These are phyloP conservation scores for Macroglossus sobrinus DNA, from an alignment of 2,113 vertebrate genomes.

Conservation along the genomic window DNA sequence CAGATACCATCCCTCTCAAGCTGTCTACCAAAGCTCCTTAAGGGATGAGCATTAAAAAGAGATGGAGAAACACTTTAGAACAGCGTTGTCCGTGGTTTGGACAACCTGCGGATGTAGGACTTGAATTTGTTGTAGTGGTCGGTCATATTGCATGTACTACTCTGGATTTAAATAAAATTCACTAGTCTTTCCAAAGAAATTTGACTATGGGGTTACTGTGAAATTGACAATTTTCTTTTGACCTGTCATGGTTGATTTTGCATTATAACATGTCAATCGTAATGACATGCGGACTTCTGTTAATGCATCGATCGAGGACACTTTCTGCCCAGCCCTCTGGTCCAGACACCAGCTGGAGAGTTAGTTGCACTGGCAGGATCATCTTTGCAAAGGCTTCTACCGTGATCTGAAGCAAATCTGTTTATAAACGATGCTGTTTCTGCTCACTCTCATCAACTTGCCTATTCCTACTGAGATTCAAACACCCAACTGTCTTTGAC, in stretches of 20 bases:
- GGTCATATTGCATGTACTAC: background rate
- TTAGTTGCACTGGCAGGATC: background rate
- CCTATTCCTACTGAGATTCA: background rate
- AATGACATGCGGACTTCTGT: fast-evolving
- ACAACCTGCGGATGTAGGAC: no score
- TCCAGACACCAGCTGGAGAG: background rate
- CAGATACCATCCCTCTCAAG: background rate
- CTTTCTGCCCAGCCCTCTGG: background rate
- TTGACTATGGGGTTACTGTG: background rate
- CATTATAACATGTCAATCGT: background rate
- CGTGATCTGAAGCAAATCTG: background rate
- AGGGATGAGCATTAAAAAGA: no score
- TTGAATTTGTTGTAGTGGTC: background rate
- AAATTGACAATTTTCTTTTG: background rate
- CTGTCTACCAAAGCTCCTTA: background rate
- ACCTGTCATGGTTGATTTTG: background rate
- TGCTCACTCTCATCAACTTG: background rate
- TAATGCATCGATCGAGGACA: background rate
- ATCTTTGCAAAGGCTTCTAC: background rate
- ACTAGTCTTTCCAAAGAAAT: background rate
- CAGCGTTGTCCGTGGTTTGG: background rate
- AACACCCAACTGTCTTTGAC: background rate
- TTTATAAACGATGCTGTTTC: no score
- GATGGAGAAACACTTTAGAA: background rate
- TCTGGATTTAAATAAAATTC: background rate